Conservation (phyloP, 2,797 vertebrate genomes). For the Yasuhikotakia modesta region DNA sequence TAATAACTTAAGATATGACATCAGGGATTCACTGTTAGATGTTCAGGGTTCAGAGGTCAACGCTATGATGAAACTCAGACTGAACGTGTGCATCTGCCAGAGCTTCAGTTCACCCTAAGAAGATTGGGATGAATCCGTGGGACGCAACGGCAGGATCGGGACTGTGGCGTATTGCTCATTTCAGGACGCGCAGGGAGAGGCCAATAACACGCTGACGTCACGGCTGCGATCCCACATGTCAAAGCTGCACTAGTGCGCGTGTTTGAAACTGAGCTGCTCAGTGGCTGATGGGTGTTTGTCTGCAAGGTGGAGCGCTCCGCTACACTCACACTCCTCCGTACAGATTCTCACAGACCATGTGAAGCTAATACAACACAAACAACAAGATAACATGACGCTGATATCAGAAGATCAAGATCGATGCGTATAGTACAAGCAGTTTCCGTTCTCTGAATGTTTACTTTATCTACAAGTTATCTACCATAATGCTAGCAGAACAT, state of each 20-base stretch:
- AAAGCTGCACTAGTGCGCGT: neutral
- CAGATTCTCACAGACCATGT: neutral
- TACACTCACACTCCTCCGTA: slow-evolving; percentile 19
- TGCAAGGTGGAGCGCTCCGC: slow-evolving; percentile 48
- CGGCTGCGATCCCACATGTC: slow-evolving; percentile 4
- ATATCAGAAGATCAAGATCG: neutral
- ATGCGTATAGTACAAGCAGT: neutral
- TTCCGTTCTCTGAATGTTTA: neutral
- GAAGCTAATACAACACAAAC: neutral
- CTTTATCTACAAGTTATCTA: too few species aligned
- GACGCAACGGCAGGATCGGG: neutral
- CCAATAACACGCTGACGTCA: slow-evolving; percentile 34
- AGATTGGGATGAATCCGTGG: slow-evolving; percentile 20
- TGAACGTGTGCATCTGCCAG: neutral
- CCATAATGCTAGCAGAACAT: too few species aligned
- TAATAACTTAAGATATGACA: too few species aligned
- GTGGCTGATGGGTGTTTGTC: slow-evolving; percentile 42
- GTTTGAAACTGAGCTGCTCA: slow-evolving; percentile 6
- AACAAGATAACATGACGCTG: neutral
- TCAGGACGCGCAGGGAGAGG: neutral
- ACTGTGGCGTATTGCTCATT: slow-evolving; percentile 7
- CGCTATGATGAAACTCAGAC: neutral
- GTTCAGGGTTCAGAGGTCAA: slow-evolving; percentile 2
- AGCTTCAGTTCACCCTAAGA: neutral
- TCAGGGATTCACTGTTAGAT: neutral